A percentile compares a stretch with the other conserved stretches of the same genome.
Evolutionary conservation across 2,797 vertebrate species (phyloP).

Genomic region (Australoheros facetus): DNA sequence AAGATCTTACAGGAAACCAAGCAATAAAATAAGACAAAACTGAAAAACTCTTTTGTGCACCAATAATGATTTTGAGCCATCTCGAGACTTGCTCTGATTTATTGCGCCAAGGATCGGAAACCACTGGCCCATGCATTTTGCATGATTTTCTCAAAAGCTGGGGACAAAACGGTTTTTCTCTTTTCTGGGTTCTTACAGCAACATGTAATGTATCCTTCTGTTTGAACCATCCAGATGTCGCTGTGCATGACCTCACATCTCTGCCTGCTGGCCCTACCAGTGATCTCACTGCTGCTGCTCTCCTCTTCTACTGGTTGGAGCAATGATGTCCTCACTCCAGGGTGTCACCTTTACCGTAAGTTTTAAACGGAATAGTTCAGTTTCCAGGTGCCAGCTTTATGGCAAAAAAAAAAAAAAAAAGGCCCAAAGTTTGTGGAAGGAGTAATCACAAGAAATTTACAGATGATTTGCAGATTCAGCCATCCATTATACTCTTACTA

Average conservation of each 20-base stretch:
- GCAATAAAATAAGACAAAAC: not conserved
- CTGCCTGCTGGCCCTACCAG: conserved; percentile 68
- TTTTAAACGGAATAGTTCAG: conserved; percentile 2
- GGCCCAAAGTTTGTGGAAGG: not conserved
- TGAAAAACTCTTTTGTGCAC: not conserved
- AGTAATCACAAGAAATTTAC: not conserved
- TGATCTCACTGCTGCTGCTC: conserved; percentile 70
- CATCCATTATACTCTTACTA: not conserved
- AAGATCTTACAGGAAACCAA: not conserved
- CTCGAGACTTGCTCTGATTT: not conserved
- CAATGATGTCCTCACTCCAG: conserved; percentile 72
- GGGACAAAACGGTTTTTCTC: not conserved
- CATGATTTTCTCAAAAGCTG: conserved; percentile 7
- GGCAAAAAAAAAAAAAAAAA: not conserved
- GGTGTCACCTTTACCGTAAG: conserved; percentile 88
- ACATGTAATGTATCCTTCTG: not conserved
- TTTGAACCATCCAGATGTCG: conserved; percentile 70
- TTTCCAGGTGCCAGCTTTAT: not conserved
- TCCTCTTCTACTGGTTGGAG: conserved; percentile 75
- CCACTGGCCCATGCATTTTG: not conserved
- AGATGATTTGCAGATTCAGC: not conserved
- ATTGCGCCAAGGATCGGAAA: not conserved
- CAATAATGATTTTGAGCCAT: not conserved
- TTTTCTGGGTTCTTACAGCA: not conserved
- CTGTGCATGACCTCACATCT: conserved; percentile 49